Base-by-base conservation (phyloP, 2,797 vertebrate genomes). In the Pampus argenteus region DNA sequence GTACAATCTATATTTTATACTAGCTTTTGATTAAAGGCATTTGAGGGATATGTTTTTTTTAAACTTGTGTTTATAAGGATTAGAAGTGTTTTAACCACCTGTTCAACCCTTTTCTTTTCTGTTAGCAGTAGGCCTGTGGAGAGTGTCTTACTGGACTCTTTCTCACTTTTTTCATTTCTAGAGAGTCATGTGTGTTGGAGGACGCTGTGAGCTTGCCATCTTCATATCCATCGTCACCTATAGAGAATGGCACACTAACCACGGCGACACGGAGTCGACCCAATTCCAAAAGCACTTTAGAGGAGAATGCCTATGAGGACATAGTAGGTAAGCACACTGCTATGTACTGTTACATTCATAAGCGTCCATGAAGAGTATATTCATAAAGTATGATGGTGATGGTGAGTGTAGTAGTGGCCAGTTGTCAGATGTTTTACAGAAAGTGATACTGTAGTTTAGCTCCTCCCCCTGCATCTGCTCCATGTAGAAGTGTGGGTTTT, bases 301-400 rank as follows among this genome's bases (percentile, higher is more conserved):
- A 99, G 94, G 98, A 99, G 87, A 99, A 99, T 75, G 93, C 98
- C 78, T 99, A 99, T 82, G 98, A 99, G 93, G 98, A 99, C 84
- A 98, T 99, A 69, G 95, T 97, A 90, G 98, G 98, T 99, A 95
- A 97, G 97, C 68, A 61, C 18, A 11, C 26, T 10, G 58, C 31
- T n/a, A 34, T 34, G n/a, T n/a, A n/a, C n/a, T n/a, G n/a, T n/a
- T n/a, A n/a, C n/a, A n/a, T n/a, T n/a, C n/a, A 4, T 44, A 2
- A 31, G 44, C 11, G 11, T 22, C 31, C n/a, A 25, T 18, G 9
- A 45, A 44, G 18, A 42, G 14, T 23, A 9, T 44, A 56, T 31
- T 5, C 34, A 50, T 10, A 6, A 20, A 23, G 23, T 7, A 10
- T 29, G 40, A 17, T 63, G 28, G 25, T 34, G 45, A 34, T 13